These are phyloP conservation scores for Agapostemon virescens DNA, from an alignment of 2,888 invertebrate species.

Conservation along the genomic window DNA sequence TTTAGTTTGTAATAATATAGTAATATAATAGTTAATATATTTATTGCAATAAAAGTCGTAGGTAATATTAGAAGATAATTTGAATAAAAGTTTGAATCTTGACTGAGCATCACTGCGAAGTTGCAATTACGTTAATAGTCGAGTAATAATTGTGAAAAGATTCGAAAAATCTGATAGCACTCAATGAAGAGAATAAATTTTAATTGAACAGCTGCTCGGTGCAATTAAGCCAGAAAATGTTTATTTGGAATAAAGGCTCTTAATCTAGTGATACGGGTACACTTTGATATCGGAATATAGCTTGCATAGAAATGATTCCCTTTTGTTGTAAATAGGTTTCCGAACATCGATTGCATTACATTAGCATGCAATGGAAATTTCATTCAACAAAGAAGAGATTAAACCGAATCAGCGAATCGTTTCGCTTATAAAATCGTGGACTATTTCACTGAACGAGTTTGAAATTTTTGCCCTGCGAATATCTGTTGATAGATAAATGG, in stretches of 20 bases:
- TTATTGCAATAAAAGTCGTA: neutral
- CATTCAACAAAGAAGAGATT: neutral
- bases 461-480: neutral
- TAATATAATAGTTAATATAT: too few species aligned
- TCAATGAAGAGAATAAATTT: too few species aligned
- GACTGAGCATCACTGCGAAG: too few species aligned
- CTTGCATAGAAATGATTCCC: neutral
- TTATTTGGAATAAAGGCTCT: neutral
- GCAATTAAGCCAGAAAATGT: neutral
- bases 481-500: neutral
- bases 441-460: neutral
- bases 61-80: too few species aligned
- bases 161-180: too few species aligned
- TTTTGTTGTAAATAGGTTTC: neutral
- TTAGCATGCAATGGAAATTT: neutral
- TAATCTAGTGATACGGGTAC: neutral
- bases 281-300: neutral
- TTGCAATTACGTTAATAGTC: too few species aligned
- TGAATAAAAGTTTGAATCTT: too few species aligned
- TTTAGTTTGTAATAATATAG: too few species aligned
- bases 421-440: neutral
- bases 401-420: neutral
- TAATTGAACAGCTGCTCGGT: too few species aligned
- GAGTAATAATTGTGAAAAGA: too few species aligned
- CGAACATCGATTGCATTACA: neutral